Percentiles rank a stretch among this genome's conserved stretches.
These are phyloP conservation scores for Spinus olivaceus DNA, from an alignment of 2,797 vertebrate genomes.

Conservation along the genomic window DNA sequence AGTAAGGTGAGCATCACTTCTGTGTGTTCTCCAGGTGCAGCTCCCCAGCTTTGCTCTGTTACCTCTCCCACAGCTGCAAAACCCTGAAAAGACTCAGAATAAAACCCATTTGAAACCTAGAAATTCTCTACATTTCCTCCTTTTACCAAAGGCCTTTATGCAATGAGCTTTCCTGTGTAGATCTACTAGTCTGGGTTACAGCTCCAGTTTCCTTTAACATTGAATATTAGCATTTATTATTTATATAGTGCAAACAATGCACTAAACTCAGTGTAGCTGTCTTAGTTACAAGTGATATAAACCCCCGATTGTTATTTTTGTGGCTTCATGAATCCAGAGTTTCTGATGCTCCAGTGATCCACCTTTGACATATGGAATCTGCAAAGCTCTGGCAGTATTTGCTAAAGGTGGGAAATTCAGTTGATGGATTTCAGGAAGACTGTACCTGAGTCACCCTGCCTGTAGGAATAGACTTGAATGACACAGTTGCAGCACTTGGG, in stretches of 20 bases:
- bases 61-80: background rate
- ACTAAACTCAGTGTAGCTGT: background rate
- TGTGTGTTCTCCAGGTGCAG: background rate
- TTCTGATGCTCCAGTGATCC: background rate
- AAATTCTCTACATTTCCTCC: background rate
- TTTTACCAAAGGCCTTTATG: background rate
- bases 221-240: slow-evolving; percentile 11
- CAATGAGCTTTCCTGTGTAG: background rate
- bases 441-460: background rate
- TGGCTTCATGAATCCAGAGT: background rate
- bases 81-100: background rate
- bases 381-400: background rate
- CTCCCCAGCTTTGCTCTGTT: background rate
- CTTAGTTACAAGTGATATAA: background rate
- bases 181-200: background rate
- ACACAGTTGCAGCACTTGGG: background rate
- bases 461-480: background rate
- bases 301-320: background rate
- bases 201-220: background rate
- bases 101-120: background rate
- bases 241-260: background rate
- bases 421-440: background rate
- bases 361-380: background rate
- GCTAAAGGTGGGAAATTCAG: background rate
- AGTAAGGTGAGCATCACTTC: background rate